Evolutionary conservation across 2,113 vertebrate species (phyloP).

Genomic region (Carassius auratus): DNA sequence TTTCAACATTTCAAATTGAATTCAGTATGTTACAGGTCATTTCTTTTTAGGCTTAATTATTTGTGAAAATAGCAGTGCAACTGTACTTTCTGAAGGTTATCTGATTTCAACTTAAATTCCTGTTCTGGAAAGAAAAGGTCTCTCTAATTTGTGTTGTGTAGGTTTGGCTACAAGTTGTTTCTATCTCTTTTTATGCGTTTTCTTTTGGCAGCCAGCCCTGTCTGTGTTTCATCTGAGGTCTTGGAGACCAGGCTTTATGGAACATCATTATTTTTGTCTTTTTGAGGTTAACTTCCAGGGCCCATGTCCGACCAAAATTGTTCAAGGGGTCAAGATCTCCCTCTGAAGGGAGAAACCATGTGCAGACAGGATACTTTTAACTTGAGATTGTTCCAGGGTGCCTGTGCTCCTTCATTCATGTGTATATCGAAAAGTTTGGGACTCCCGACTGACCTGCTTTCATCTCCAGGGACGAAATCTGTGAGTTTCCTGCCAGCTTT

Average conservation of each 20-base stretch:
- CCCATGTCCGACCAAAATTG: not conserved
- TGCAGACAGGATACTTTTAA: not conserved
- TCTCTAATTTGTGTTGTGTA: not conserved
- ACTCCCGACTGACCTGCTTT: not conserved
- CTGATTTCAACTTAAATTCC: not conserved
- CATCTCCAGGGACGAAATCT: not conserved
- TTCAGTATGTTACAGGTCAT: not conserved
- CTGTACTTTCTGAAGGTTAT: not conserved
- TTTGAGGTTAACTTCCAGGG: constrained; percentile 16
- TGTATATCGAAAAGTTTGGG: not conserved
- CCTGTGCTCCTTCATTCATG: not conserved
- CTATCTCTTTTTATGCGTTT: not conserved
- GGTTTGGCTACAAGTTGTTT: not conserved
- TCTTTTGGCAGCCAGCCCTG: not conserved
- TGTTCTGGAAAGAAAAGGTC: not conserved
- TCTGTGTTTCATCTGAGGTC: not conserved
- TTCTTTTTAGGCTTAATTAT: not conserved
- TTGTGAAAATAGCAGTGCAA: not conserved
- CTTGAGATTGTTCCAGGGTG: not conserved
- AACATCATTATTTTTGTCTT: constrained; percentile 23
- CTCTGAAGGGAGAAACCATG: not conserved
- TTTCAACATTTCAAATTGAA: too few relatives aligned
- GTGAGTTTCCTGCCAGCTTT: not conserved
- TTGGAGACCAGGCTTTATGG: not conserved
- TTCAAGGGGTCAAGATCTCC: constrained; percentile 5